Conservation (phyloP, 2,888 invertebrate genomes). For the Creontiades dilutus region DNA sequence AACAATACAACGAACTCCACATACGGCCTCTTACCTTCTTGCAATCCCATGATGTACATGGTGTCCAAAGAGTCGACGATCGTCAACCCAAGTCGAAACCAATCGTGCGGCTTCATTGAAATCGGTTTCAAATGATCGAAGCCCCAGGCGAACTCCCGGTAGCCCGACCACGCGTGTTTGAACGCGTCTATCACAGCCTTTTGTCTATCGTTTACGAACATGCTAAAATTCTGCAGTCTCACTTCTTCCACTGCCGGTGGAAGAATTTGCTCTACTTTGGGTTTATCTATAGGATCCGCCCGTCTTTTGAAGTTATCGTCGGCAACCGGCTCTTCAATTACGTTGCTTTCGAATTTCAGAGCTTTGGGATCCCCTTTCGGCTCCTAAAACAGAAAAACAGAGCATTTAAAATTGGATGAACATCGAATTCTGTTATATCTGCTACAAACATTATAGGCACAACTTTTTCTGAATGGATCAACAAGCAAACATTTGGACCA, state of each 20-base stretch:
- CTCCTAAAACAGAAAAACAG: constrained; percentile 45
- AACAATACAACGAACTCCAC: constrained; percentile 4
- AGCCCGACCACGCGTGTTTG: constrained; percentile 95
- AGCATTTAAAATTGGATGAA: too few species aligned
- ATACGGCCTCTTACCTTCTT: constrained; percentile 83
- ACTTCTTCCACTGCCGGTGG: constrained; percentile 44
- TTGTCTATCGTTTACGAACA: constrained; percentile 85
- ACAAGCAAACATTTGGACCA: too few species aligned
- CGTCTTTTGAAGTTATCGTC: constrained; percentile 51
- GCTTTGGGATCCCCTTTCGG: constrained; percentile 67
- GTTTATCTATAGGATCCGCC: constrained; percentile 58
- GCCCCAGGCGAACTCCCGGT: constrained; percentile 97
- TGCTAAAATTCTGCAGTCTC: constrained; percentile 48
- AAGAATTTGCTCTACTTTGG: constrained; percentile 58
- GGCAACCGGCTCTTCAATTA: constrained; percentile 55
- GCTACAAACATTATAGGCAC: too few species aligned
- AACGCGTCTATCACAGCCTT: constrained; percentile 92
- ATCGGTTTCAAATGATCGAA: constrained; percentile 97
- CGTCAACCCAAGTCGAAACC: constrained; percentile 98
- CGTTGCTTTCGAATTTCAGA: constrained; percentile 63
- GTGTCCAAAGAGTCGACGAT: constrained; percentile 97
- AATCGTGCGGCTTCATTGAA: constrained; percentile 89
- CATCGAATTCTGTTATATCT: too few species aligned
- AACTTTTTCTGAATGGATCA: too few species aligned
- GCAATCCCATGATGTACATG: constrained; percentile 96